A percentile compares a stretch with the other conserved stretches of the same genome.
These are phyloP conservation scores for Listronotus oregonensis DNA, from an alignment of 1,140 invertebrate species.

Conservation along the genomic window DNA sequence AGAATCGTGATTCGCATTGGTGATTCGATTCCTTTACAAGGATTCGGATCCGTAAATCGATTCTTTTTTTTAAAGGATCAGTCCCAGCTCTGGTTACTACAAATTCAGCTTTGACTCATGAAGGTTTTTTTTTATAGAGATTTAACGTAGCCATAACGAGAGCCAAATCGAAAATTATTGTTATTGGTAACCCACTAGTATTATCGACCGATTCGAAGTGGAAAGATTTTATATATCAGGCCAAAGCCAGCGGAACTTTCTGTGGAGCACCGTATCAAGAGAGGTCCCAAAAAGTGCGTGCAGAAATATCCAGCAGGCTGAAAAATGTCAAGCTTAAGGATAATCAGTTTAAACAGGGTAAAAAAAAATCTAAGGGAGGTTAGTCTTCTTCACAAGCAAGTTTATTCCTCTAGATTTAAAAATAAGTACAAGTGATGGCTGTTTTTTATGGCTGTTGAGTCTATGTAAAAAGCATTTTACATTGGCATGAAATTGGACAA, in stretches of 20 bases:
- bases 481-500: no score
- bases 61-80: no score
- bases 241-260: slow-evolving; percentile 54
- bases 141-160: slow-evolving; percentile 53
- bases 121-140: slow-evolving; percentile 39
- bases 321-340: slow-evolving; percentile 12
- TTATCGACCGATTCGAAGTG: slow-evolving; percentile 63
- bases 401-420: no score
- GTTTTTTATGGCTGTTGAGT: no score
- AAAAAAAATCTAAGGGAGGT: background rate
- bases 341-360: slow-evolving; percentile 10
- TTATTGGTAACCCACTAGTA: slow-evolving; percentile 72
- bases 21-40: no score
- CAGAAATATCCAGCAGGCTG: slow-evolving; percentile 14
- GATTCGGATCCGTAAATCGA: no score
- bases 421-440: no score
- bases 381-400: no score
- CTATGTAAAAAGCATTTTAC: no score
- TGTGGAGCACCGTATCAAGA: slow-evolving; percentile 52
- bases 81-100: no score
- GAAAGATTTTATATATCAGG: slow-evolving; percentile 59
- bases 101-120: background rate
- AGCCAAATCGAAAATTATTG: slow-evolving; percentile 61
- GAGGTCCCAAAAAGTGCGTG: slow-evolving; percentile 40
- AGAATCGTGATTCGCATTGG: no score